phyloP scores from a whole-genome alignment of 2,888 invertebrate genomes.

The Dermolepida albohirtum region DNA sequence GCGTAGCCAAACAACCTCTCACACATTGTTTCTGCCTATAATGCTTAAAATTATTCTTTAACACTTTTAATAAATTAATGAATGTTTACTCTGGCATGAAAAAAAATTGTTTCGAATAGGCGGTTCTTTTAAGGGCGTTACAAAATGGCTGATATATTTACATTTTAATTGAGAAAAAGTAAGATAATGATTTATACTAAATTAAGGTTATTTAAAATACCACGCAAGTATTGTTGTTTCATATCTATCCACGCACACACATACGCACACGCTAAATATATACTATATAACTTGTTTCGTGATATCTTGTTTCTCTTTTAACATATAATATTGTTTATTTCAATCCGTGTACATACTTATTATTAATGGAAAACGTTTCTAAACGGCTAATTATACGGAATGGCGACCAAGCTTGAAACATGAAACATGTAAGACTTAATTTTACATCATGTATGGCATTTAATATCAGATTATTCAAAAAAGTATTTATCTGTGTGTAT shows the following conservation, averaged over 20 bases:
- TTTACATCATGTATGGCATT: too few species aligned
- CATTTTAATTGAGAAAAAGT: constrained; percentile 60
- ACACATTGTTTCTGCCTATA: constrained; percentile 45
- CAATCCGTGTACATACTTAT: too few species aligned
- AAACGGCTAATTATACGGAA: too few species aligned
- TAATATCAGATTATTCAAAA: too few species aligned
- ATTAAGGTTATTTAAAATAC: constrained; percentile 44
- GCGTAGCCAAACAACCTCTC: constrained; percentile 24
- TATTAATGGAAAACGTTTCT: too few species aligned
- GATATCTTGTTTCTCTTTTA: too few species aligned
- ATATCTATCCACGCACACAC: not conserved
- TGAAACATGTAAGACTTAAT: too few species aligned
- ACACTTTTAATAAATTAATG: constrained; percentile 54
- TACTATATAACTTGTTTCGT: not conserved
- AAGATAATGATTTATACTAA: constrained; percentile 43
- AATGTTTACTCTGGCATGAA: constrained; percentile 55
- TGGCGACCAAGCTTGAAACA: too few species aligned
- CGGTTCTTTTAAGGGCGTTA: constrained; percentile 58
- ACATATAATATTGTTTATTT: too few species aligned
- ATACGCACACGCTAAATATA: not conserved
- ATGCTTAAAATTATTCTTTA: constrained; percentile 45
- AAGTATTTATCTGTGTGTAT: too few species aligned
- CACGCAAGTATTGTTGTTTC: not conserved
- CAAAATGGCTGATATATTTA: constrained; percentile 60
- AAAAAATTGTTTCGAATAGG: constrained; percentile 48